Conservation (phyloP, 2,888 invertebrate species). For the Drosophila stalkeri region DNA sequence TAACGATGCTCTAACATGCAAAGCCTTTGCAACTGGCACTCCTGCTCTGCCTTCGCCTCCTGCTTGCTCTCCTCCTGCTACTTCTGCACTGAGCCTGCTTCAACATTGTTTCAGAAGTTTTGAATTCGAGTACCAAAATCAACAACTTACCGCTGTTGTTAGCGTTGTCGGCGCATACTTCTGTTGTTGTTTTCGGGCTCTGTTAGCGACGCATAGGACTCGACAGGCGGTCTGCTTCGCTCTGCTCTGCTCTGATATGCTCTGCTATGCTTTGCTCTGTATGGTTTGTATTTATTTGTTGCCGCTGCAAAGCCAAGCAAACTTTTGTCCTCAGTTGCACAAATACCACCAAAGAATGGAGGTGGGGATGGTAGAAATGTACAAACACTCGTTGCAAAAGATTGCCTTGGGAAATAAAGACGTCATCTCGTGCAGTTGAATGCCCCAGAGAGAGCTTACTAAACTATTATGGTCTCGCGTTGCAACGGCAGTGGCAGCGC, state of each 20-base stretch:
- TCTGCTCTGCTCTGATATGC: not conserved
- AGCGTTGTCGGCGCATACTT: slow-evolving; percentile 38
- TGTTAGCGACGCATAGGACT: slow-evolving; percentile 43
- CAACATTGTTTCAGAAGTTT: slow-evolving; percentile 56
- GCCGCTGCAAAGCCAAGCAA: slow-evolving; percentile 78
- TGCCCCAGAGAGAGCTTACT: slow-evolving; percentile 78
- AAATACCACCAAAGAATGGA: slow-evolving; percentile 59
- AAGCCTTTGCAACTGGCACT: slow-evolving; percentile 28
- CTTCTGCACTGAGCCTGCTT: slow-evolving; percentile 15
- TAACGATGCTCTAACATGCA: slow-evolving; percentile 69
- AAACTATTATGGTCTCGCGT: slow-evolving; percentile 78
- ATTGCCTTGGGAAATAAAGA: slow-evolving; percentile 82
- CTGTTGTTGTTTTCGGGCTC: slow-evolving; percentile 40
- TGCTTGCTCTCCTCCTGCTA: not conserved
- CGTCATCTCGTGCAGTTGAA: slow-evolving; percentile 79
- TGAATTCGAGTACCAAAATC: slow-evolving; percentile 79
- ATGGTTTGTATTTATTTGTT: slow-evolving; percentile 69
- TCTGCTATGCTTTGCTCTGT: not conserved
- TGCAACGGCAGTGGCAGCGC: slow-evolving; percentile 36
- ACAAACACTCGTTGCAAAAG: slow-evolving; percentile 78
- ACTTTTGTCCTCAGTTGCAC: slow-evolving; percentile 77
- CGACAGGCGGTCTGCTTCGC: slow-evolving; percentile 32
- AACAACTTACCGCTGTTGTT: slow-evolving; percentile 70
- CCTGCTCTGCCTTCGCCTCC: not conserved
- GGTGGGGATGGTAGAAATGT: slow-evolving; percentile 40